These are phyloP conservation scores for Atherinosoma microstoma DNA, from an alignment of 2,797 vertebrate genomes.

Conservation along the genomic window DNA sequence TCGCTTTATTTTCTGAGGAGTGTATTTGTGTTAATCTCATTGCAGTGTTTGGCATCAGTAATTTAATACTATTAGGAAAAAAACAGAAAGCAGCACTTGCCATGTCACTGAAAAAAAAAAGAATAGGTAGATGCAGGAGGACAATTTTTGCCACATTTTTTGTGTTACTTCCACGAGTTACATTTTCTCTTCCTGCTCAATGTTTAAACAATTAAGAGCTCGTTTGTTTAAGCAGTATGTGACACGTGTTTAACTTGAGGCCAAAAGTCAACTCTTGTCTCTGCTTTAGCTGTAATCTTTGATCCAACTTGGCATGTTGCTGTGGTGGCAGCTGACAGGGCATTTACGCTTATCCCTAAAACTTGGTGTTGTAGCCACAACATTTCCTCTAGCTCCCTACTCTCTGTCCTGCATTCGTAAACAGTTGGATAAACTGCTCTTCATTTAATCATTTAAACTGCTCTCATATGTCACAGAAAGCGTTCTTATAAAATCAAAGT, in stretches of 20 bases:
- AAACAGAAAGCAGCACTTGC: conserved; percentile 29
- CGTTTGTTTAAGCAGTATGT: conserved; percentile 52
- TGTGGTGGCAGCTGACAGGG: conserved; percentile 58
- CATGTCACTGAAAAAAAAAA: conserved; percentile 35
- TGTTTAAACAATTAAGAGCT: conserved; percentile 46
- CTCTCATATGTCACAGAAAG: neutral
- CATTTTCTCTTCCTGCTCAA: conserved; percentile 26
- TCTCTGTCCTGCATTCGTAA: conserved; percentile 44
- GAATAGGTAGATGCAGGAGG: neutral
- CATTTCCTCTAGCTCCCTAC: conserved; percentile 48
- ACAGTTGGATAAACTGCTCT: conserved; percentile 34
- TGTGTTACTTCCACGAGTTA: neutral
- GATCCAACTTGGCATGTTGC: conserved; percentile 57
- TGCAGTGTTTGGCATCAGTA: conserved; percentile 45
- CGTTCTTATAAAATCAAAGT: neutral
- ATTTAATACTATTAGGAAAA: conserved; percentile 38
- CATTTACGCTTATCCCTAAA: conserved; percentile 58
- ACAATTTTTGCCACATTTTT: conserved; percentile 4
- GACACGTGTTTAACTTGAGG: conserved; percentile 57
- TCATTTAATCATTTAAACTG: neutral
- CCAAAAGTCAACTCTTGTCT: conserved; percentile 57
- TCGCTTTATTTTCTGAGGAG: no score
- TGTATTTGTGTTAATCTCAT: conserved; percentile 30
- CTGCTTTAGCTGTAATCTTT: conserved; percentile 60
- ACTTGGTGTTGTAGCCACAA: conserved; percentile 58